These are phyloP conservation scores for Pardalotus punctatus DNA, from an alignment of 2,113 vertebrate species.

Conservation along the genomic window DNA sequence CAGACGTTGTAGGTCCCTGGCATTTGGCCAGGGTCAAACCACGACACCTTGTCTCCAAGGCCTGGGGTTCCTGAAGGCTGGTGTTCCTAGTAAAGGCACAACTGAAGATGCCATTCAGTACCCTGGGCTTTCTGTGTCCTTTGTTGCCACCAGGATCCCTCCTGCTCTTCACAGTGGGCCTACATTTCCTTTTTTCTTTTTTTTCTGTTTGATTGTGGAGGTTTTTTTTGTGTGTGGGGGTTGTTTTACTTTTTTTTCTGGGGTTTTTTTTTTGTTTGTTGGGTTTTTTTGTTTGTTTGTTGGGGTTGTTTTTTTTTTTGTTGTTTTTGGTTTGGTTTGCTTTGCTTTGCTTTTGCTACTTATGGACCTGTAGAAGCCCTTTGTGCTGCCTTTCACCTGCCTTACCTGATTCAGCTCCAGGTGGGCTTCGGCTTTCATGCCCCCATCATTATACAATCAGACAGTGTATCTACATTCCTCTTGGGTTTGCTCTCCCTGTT, in stretches of 20 bases:
- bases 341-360: background rate
- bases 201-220: too few relatives aligned
- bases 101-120: background rate
- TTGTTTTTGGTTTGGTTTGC: too few relatives aligned
- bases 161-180: background rate
- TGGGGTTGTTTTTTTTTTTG: too few relatives aligned
- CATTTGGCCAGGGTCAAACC: too few relatives aligned
- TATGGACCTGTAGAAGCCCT: background rate
- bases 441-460: background rate
- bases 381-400: background rate
- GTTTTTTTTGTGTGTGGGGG: too few relatives aligned
- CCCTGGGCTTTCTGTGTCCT: background rate
- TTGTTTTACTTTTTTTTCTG: too few relatives aligned
- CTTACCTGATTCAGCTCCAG: background rate
- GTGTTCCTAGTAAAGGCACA: background rate
- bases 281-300: too few relatives aligned
- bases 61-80: background rate
- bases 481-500: background rate
- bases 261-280: too few relatives aligned
- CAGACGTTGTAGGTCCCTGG: too few relatives aligned
- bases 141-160: background rate
- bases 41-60: background rate
- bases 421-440: background rate
- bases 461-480: background rate
- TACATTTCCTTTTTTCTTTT: background rate